Evolutionary conservation across 2,888 invertebrate species (phyloP).

Genomic region (Conistra vaccinii): DNA sequence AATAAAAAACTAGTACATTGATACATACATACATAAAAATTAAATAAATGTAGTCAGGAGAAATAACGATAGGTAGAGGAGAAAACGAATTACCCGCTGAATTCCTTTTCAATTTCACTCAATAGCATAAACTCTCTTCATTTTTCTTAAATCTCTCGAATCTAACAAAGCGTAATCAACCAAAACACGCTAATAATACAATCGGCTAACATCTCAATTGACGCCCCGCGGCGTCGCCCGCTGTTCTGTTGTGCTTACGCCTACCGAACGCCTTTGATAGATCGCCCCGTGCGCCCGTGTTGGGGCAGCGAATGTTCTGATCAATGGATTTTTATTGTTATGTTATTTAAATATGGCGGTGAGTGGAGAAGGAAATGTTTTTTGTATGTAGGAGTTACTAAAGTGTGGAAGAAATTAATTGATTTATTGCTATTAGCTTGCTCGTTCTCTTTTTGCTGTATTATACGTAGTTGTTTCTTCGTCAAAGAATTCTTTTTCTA

Average conservation of each 20-base stretch:
- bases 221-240: slow-evolving; percentile 72
- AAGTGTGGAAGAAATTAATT: neutral
- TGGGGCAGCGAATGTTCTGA: slow-evolving; percentile 24
- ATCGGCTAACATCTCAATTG: slow-evolving; percentile 70
- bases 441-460: no score
- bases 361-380: neutral
- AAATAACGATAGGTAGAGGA: no score
- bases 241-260: slow-evolving; percentile 72
- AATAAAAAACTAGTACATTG: no score
- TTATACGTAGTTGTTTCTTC: no score
- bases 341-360: slow-evolving; percentile 51
- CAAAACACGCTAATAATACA: slow-evolving; percentile 62
- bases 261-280: slow-evolving; percentile 54
- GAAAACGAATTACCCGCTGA: no score
- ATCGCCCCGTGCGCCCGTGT: slow-evolving; percentile 54
- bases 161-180: slow-evolving; percentile 64
- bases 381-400: neutral
- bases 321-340: slow-evolving; percentile 52
- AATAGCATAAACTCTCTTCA: slow-evolving; percentile 7
- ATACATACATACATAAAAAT: no score
- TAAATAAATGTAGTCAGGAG: no score
- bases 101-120: neutral
- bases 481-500: no score
- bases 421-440: no score
- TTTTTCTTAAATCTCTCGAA: slow-evolving; percentile 48